phyloP scores from a whole-genome alignment of 2,888 invertebrate species.

The Acleris literana region DNA sequence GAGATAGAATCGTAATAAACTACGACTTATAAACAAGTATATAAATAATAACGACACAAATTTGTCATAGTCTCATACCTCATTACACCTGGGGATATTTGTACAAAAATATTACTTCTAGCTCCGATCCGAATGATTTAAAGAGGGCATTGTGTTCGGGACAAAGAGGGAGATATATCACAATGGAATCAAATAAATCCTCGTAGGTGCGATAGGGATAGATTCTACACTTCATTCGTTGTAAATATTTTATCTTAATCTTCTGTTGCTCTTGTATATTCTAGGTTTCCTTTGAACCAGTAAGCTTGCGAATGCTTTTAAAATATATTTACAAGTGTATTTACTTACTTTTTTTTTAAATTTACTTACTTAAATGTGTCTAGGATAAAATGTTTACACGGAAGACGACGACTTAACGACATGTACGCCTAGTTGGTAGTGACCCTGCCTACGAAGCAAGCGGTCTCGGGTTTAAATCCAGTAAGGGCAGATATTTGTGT shows the following conservation, averaged over 20 bases:
- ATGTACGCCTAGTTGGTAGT: too few relatives aligned
- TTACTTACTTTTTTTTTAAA: too few relatives aligned
- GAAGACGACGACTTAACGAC: too few relatives aligned
- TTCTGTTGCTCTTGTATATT: neutral
- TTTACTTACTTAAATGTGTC: too few relatives aligned
- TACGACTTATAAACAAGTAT: neutral
- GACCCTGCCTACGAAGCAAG: too few relatives aligned
- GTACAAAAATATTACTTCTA: constrained; percentile 26
- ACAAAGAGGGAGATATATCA: constrained; percentile 28
- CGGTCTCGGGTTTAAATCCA: too few relatives aligned
- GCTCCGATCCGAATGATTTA: constrained; percentile 27
- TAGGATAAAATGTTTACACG: too few relatives aligned
- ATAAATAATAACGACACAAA: constrained; percentile 10
- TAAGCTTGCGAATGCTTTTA: too few relatives aligned
- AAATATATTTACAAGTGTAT: too few relatives aligned
- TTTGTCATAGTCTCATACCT: constrained; percentile 12
- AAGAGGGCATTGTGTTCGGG: constrained; percentile 27
- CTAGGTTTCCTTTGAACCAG: neutral
- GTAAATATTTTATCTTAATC: constrained; percentile 10
- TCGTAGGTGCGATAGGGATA: constrained; percentile 19
- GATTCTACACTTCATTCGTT: constrained; percentile 27
- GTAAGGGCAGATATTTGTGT: too few relatives aligned
- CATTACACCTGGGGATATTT: constrained; percentile 23
- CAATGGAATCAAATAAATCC: constrained; percentile 33
- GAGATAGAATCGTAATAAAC: too few relatives aligned